A percentile compares a stretch with the other conserved stretches of the same genome.
phyloP scores from a whole-genome alignment of 2,888 invertebrate genomes.

The Balanococcus diminutus region DNA sequence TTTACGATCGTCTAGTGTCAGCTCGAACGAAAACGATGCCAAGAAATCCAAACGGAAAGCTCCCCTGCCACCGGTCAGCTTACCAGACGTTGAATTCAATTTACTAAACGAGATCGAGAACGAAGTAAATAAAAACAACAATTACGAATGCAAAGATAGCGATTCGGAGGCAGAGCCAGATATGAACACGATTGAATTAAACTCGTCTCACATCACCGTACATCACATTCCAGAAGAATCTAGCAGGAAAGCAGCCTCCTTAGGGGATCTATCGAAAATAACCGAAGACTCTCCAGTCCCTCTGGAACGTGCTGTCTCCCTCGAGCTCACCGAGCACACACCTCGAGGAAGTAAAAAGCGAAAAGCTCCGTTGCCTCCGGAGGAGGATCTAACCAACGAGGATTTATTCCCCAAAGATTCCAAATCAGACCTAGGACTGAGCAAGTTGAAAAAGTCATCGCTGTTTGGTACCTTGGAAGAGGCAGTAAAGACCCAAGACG shows the following conservation, averaged over 20 bases:
- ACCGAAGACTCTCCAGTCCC: conserved; percentile 57
- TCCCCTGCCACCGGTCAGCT: conserved; percentile 70
- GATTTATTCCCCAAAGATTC: conserved; percentile 45
- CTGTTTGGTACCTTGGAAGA: conserved; percentile 80
- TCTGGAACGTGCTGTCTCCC: conserved; percentile 76
- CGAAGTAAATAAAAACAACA: conserved; percentile 53
- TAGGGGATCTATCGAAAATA: conserved; percentile 78
- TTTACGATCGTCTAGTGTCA: conserved; percentile 59
- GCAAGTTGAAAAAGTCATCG: conserved; percentile 72
- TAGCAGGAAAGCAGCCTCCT: conserved; percentile 75
- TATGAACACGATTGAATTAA: conserved; percentile 73
- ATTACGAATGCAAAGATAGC: conserved; percentile 62
- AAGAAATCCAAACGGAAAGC: conserved; percentile 74
- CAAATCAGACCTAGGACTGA: not conserved
- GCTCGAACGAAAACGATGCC: conserved; percentile 58
- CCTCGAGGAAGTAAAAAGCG: conserved; percentile 66
- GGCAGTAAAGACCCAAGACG: conserved; percentile 61
- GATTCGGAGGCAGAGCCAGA: conserved; percentile 62
- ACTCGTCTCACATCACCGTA: conserved; percentile 76
- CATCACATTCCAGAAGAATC: conserved; percentile 70
- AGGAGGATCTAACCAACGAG: conserved; percentile 57
- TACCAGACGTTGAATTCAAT: conserved; percentile 31
- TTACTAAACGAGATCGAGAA: conserved; percentile 51
- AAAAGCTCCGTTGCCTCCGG: conserved; percentile 67
- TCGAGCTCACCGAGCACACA: conserved; percentile 65